Conservation (phyloP, 2,797 vertebrate species). For the Pygocentrus nattereri region DNA sequence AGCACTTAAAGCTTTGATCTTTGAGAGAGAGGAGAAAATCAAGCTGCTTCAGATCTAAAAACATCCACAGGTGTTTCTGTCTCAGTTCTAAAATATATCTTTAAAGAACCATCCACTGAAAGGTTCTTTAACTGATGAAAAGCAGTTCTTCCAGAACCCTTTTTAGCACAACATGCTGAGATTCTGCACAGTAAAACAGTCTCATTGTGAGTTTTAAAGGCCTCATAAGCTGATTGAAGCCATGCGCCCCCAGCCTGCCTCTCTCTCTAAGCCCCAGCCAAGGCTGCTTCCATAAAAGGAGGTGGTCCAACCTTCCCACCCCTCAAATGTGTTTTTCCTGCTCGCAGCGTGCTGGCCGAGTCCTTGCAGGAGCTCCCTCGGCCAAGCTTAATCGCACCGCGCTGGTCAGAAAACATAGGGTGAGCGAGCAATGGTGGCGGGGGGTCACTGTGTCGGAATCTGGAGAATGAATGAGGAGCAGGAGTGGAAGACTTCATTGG, state of each 20-base stretch:
- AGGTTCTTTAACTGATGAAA: not conserved
- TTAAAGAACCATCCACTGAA: not conserved
- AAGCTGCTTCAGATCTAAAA: too few species aligned
- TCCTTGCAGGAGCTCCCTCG: slow-evolving; percentile 56
- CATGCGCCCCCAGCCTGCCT: slow-evolving; percentile 39
- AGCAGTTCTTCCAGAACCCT: too few species aligned
- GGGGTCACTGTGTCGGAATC: slow-evolving; percentile 57
- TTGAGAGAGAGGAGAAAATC: too few species aligned
- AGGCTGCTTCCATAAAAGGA: slow-evolving; percentile 73
- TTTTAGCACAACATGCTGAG: not conserved
- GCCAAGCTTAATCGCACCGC: slow-evolving; percentile 55
- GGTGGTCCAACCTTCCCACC: slow-evolving; percentile 56
- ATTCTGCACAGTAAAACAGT: not conserved
- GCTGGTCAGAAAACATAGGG: slow-evolving; percentile 51
- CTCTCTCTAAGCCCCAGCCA: slow-evolving; percentile 28
- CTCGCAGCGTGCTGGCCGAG: slow-evolving; percentile 31
- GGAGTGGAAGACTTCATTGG: slow-evolving; percentile 16
- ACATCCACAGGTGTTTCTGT: too few species aligned
- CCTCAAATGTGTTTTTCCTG: slow-evolving; percentile 59
- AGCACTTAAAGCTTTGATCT: too few species aligned
- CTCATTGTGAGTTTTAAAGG: slow-evolving; percentile 11
- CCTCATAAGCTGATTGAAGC: slow-evolving; percentile 40
- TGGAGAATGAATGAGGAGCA: slow-evolving; percentile 64
- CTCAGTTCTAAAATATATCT: too few species aligned
- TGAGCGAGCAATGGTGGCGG: slow-evolving; percentile 1